Conservation (phyloP, 2,797 vertebrate genomes). For the Muraenolepis orangiensis region DNA sequence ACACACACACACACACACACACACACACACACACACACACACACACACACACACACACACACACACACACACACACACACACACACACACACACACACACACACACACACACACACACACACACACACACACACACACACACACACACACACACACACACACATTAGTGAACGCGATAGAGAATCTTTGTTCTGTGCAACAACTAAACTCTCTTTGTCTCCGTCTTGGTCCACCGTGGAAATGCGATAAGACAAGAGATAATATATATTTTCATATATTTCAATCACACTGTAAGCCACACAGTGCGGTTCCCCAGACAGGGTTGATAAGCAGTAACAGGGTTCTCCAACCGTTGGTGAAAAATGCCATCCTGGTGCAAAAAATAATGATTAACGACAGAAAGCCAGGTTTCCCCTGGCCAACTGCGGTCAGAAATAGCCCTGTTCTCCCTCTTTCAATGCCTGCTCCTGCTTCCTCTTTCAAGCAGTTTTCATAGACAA, state of each 20-base stretch:
- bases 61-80: no score
- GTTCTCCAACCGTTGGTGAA: constrained; percentile 8
- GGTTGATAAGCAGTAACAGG: constrained; percentile 6
- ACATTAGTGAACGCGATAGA: background rate
- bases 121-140: no score
- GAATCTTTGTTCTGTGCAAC: constrained; percentile 3
- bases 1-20: no score
- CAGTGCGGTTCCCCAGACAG: background rate
- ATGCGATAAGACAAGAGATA: background rate
- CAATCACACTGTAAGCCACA: background rate
- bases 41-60: no score
- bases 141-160: no score
- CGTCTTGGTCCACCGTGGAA: background rate
- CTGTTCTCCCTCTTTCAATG: background rate
- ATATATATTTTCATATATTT: background rate
- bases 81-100: no score
- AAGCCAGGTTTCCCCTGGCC: constrained; percentile 32
- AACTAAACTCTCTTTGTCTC: background rate
- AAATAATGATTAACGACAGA: constrained; percentile 32
- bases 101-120: no score
- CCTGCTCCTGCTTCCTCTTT: constrained; percentile 30
- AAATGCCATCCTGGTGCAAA: constrained; percentile 6
- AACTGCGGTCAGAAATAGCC: constrained; percentile 32
- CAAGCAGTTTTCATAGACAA: constrained; percentile 48
- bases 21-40: no score